These are phyloP conservation scores for Gnathonemus longibarbis DNA, from an alignment of 2,113 vertebrate species.

Conservation along the genomic window DNA sequence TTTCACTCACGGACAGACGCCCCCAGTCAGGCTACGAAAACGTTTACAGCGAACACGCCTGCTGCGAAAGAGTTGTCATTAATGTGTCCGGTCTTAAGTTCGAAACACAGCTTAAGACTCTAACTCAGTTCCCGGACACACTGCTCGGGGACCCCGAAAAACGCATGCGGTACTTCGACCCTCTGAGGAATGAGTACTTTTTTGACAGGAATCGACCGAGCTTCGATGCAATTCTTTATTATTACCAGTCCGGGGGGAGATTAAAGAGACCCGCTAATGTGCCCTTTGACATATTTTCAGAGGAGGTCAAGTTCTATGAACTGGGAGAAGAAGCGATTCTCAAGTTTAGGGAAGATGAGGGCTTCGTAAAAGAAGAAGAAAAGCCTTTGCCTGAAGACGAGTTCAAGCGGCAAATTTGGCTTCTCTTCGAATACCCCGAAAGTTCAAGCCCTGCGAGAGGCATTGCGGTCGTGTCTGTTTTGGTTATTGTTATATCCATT, in stretches of 20 bases:
- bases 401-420: conserved; percentile 96
- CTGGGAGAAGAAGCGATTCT: conserved; percentile 90
- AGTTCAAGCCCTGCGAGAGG: conserved; percentile 89
- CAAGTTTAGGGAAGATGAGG: conserved; percentile 95
- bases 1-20: conserved; percentile 71
- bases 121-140: conserved; percentile 92
- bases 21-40: conserved; percentile 77
- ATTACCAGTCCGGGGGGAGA: conserved; percentile 88
- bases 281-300: conserved; percentile 91
- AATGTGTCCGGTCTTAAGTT: conserved; percentile 93
- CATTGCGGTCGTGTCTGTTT: conserved; percentile 91
- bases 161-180: conserved; percentile 90
- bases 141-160: conserved; percentile 86
- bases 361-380: conserved; percentile 92
- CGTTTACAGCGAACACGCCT: conserved; percentile 79
- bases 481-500: conserved; percentile 96
- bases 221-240: conserved; percentile 95
- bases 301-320: conserved; percentile 97
- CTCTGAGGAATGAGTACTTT: conserved; percentile 94
- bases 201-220: conserved; percentile 93
- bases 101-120: conserved; percentile 89
- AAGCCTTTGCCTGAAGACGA: conserved; percentile 85
- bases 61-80: conserved; percentile 93
- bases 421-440: conserved; percentile 95
- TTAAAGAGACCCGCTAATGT: conserved; percentile 92